phyloP scores from a whole-genome alignment of 1,140 invertebrate species.

The Zaprionus capensis region DNA sequence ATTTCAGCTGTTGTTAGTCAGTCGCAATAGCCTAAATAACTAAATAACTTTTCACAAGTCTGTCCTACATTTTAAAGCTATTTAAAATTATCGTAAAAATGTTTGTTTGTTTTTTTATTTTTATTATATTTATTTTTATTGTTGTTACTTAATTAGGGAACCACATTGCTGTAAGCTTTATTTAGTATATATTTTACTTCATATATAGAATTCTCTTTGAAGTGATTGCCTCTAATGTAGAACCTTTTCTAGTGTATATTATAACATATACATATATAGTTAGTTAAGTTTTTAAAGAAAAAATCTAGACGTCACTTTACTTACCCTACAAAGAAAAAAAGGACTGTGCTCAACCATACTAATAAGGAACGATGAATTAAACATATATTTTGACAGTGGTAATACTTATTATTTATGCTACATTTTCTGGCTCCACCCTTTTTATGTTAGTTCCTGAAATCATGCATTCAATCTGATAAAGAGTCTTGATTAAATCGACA shows the following conservation, averaged over 20 bases:
- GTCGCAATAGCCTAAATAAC: neutral
- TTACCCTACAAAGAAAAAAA: no score
- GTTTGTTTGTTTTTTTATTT: neutral
- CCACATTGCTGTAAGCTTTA: no score
- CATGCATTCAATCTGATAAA: neutral
- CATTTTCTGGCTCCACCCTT: neutral
- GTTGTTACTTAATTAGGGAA: no score
- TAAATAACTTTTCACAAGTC: neutral
- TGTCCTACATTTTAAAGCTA: neutral
- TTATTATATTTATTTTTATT: neutral
- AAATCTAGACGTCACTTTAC: no score
- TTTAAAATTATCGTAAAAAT: neutral
- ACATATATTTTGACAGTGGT: neutral
- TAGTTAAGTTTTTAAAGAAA: no score
- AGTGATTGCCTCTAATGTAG: no score
- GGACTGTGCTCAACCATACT: no score
- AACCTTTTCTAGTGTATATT: no score
- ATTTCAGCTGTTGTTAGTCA: neutral
- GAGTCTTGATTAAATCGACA: neutral
- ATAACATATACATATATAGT: no score
- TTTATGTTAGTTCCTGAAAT: neutral
- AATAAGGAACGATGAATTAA: no score
- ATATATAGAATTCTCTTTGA: no score
- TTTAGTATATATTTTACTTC: no score
- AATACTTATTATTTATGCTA: neutral